These are phyloP conservation scores for Anoplopoma fimbria DNA, from an alignment of 2,113 vertebrate genomes.

Conservation along the genomic window DNA sequence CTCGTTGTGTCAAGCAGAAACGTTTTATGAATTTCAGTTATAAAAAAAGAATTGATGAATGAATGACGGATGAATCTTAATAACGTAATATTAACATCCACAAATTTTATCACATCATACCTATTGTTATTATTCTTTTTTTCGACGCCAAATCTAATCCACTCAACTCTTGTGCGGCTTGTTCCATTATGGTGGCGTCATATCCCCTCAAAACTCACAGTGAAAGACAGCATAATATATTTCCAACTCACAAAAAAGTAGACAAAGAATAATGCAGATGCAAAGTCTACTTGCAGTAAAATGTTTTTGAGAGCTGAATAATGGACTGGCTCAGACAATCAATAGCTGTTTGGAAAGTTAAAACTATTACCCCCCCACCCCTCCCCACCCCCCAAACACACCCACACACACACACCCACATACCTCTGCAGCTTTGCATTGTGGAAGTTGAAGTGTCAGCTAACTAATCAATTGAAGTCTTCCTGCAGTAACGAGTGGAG, in stretches of 20 bases:
- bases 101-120: neutral
- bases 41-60: neutral
- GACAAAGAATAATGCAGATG: neutral
- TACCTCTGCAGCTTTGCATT: constrained; percentile 23
- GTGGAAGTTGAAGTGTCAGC: constrained; percentile 61
- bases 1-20: neutral
- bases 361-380: neutral
- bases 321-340: neutral
- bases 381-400: no score
- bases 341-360: constrained; percentile 21
- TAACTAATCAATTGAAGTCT: constrained; percentile 75
- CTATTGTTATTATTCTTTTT: neutral
- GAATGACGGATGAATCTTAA: neutral
- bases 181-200: neutral
- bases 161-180: neutral
- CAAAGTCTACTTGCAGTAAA: constrained; percentile 11
- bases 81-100: neutral
- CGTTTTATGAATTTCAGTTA: neutral
- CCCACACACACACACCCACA: constrained; percentile 1
- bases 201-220: neutral
- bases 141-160: neutral
- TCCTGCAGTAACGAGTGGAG: constrained; percentile 69
- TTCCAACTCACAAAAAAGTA: neutral
- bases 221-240: neutral
- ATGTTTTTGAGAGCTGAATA: constrained; percentile 4